Conservation (phyloP, 2,113 vertebrate genomes). For the Corynorhinus townsendii region DNA sequence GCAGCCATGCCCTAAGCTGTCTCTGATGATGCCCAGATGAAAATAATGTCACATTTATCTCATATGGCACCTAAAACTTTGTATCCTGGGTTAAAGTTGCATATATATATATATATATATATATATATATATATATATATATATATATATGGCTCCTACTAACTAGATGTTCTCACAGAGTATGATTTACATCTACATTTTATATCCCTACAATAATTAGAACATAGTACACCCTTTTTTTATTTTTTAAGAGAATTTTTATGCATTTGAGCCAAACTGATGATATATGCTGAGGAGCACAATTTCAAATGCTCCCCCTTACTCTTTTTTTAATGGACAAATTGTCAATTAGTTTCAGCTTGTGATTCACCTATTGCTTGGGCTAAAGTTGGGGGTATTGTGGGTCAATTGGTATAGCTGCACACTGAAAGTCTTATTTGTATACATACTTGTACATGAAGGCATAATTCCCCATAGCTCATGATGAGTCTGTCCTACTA, state of each 20-base stretch:
- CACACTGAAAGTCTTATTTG: background rate
- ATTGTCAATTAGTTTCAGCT: slow-evolving; percentile 12
- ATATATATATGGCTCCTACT: background rate
- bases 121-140: background rate
- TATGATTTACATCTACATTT: background rate
- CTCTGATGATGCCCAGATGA: background rate
- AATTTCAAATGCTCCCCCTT: too few relatives aligned
- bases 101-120: background rate
- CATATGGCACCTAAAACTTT: background rate
- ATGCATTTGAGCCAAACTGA: too few relatives aligned
- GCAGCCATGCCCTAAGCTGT: background rate
- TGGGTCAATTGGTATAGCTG: background rate
- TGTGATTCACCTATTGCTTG: background rate
- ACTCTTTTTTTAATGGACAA: background rate
- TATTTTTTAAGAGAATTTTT: background rate
- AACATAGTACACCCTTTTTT: background rate
- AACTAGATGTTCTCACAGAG: background rate
- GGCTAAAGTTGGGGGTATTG: background rate
- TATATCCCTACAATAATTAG: background rate
- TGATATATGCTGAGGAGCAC: too few relatives aligned
- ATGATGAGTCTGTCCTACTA: background rate
- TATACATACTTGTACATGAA: background rate
- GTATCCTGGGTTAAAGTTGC: background rate
- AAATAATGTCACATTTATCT: background rate
- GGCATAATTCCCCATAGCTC: background rate